These are phyloP conservation scores for Choristoneura rosaceana DNA, from an alignment of 2,888 invertebrate genomes.

Conservation along the genomic window DNA sequence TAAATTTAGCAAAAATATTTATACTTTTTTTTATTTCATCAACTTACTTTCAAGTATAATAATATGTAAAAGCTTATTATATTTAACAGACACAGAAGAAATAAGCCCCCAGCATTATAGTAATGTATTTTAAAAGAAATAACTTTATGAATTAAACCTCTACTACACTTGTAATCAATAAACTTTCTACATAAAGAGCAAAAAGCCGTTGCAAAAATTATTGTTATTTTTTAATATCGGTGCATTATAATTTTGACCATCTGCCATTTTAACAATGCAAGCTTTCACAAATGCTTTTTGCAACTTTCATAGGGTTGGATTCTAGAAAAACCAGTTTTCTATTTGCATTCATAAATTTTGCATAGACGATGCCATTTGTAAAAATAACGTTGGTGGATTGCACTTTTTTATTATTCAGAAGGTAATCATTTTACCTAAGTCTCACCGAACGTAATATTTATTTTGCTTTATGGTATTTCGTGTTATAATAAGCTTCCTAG, in stretches of 20 bases:
- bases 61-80: too few species aligned
- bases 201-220: slow-evolving; percentile 34
- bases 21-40: too few species aligned
- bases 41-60: too few species aligned
- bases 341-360: slow-evolving; percentile 63
- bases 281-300: slow-evolving; percentile 70
- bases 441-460: background rate
- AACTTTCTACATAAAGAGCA: slow-evolving; percentile 50
- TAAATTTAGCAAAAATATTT: too few species aligned
- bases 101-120: too few species aligned
- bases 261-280: slow-evolving; percentile 71
- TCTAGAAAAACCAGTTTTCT: slow-evolving; percentile 67
- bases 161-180: background rate
- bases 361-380: slow-evolving; percentile 21
- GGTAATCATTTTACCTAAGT: background rate
- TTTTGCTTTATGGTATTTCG: background rate
- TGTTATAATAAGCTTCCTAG: too few species aligned
- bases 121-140: too few species aligned
- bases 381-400: slow-evolving; percentile 17
- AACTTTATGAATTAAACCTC: background rate
- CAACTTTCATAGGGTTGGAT: slow-evolving; percentile 60
- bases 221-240: slow-evolving; percentile 29
- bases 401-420: slow-evolving; percentile 7
- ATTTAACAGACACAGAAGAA: too few species aligned
- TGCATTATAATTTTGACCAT: slow-evolving; percentile 62